Percentiles rank a stretch among this genome's conserved stretches.
phyloP scores from a whole-genome alignment of 2,888 invertebrate species.

The Coecobrya sp. region DNA sequence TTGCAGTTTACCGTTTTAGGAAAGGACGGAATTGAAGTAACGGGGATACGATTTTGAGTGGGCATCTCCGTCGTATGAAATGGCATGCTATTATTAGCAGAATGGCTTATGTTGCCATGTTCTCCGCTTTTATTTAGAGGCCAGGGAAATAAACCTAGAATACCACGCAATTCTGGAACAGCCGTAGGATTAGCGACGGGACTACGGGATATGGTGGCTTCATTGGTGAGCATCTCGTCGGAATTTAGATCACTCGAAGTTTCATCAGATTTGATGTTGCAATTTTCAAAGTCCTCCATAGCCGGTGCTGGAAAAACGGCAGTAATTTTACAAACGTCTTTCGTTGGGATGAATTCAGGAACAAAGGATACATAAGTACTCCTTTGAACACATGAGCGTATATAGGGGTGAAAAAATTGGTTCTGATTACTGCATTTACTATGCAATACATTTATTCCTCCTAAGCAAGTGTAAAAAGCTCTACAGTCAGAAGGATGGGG shows the following conservation, averaged over 20 bases:
- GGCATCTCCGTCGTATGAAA: not conserved
- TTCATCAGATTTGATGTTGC: slow-evolving; percentile 53
- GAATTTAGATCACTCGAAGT: not conserved
- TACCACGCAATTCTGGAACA: not conserved
- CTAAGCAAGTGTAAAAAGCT: slow-evolving; percentile 59
- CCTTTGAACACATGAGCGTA: slow-evolving; percentile 55
- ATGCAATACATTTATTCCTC: slow-evolving; percentile 14
- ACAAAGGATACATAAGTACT: slow-evolving; percentile 29
- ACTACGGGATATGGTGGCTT: not conserved
- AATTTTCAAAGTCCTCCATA: slow-evolving; percentile 67
- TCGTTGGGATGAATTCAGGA: slow-evolving; percentile 66
- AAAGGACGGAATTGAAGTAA: slow-evolving; percentile 6
- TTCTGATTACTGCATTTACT: not conserved
- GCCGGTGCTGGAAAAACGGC: slow-evolving; percentile 63
- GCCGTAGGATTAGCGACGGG: not conserved
- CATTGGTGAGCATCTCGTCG: not conserved
- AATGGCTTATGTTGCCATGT: too few relatives aligned
- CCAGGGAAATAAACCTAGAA: slow-evolving; percentile 34
- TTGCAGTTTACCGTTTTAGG: slow-evolving; percentile 56
- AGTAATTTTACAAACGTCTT: slow-evolving; percentile 64
- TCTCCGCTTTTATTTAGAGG: not conserved
- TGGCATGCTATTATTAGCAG: too few relatives aligned
- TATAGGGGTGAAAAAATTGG: slow-evolving; percentile 66
- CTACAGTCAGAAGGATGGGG: slow-evolving; percentile 67
- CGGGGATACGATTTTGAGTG: not conserved